Conservation (phyloP, 2,113 vertebrate genomes). For the Pampusana beccarii region DNA sequence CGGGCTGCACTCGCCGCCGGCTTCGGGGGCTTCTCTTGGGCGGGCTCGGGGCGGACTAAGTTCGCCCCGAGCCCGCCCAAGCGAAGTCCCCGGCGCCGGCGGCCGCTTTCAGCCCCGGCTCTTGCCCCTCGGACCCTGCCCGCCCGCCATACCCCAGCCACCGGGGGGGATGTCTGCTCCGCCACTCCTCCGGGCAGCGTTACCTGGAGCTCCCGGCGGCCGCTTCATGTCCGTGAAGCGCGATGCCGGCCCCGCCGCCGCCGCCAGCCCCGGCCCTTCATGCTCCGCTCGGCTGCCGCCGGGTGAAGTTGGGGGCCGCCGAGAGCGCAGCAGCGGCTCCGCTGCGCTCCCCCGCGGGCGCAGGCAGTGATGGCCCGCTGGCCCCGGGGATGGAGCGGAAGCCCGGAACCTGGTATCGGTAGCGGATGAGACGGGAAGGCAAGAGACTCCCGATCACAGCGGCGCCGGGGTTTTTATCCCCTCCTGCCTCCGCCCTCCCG, state of each 20-base stretch:
- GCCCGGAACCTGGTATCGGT: background rate
- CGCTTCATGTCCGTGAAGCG: background rate
- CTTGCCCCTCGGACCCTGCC: background rate
- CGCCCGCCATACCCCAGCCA: background rate
- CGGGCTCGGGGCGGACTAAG: background rate
- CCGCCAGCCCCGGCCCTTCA: conserved; percentile 1
- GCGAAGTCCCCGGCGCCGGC: background rate
- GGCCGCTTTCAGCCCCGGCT: background rate
- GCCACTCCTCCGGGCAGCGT: background rate
- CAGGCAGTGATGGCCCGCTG: background rate
- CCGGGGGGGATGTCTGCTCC: background rate
- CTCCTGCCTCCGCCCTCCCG: background rate
- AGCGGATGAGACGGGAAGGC: background rate
- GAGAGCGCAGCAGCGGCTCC: background rate
- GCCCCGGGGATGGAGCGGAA: background rate
- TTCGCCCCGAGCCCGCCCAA: background rate
- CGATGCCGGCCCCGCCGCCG: background rate
- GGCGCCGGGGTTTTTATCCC: background rate
- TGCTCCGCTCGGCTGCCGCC: background rate
- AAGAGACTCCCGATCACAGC: background rate
- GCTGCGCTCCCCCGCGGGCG: background rate
- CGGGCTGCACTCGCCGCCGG: background rate
- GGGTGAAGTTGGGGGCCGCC: background rate
- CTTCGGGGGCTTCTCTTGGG: background rate
- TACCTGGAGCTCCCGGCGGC: conserved; percentile 30